These are phyloP conservation scores for Etia nguti DNA, from an alignment of 2,113 vertebrate genomes.

Conservation along the genomic window DNA sequence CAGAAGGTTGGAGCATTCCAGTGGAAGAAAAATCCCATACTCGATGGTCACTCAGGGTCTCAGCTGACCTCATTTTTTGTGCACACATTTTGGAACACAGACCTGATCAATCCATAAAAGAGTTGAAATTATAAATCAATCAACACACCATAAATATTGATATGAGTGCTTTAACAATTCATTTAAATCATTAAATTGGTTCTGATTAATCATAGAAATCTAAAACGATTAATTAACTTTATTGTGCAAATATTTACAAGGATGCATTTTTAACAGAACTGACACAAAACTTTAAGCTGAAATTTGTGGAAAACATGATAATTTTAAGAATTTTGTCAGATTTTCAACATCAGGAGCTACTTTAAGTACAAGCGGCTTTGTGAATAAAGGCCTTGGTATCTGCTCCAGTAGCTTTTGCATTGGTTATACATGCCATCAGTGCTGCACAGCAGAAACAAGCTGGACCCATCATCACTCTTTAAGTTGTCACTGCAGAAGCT, in stretches of 20 bases:
- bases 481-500: neutral
- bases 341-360: neutral
- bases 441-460: neutral
- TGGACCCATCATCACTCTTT: neutral
- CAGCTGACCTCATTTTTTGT: neutral
- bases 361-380: neutral
- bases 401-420: neutral
- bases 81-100: fast-evolving
- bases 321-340: neutral
- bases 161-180: fast-evolving
- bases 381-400: neutral
- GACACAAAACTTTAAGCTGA: neutral
- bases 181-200: neutral
- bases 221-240: neutral
- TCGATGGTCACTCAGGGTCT: neutral
- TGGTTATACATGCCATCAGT: neutral
- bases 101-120: neutral
- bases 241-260: neutral
- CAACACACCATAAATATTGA: neutral
- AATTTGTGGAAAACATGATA: neutral
- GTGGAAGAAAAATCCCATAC: neutral
- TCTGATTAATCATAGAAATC: neutral
- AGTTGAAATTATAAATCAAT: too few species aligned
- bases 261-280: neutral
- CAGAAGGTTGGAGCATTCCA: neutral